A percentile compares a stretch with the other conserved stretches of the same genome.
Evolutionary conservation across 2,113 vertebrate genomes (phyloP).

Genomic region (Corythornis madagascariensis): DNA sequence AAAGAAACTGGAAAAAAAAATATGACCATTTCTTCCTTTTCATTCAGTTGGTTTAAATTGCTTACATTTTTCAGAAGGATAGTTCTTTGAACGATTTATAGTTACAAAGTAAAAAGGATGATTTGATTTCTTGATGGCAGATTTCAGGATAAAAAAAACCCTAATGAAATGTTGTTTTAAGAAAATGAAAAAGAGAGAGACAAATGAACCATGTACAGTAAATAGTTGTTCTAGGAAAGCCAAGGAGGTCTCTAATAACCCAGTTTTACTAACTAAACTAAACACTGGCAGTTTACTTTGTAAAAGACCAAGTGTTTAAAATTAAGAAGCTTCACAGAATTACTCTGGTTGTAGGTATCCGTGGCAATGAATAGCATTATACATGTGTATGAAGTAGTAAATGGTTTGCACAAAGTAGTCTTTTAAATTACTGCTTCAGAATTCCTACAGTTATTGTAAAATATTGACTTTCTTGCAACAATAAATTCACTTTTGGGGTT

Average conservation of each 20-base stretch:
- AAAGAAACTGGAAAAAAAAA: not conserved
- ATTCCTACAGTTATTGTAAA: constrained; percentile 69
- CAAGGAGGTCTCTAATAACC: constrained; percentile 52
- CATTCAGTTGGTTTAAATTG: not conserved
- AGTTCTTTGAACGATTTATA: not conserved
- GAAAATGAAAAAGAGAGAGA: constrained; percentile 32
- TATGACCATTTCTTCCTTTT: not conserved
- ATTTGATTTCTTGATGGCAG: not conserved
- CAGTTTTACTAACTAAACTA: constrained; percentile 45
- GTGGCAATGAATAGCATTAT: constrained; percentile 46
- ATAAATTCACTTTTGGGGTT: constrained; percentile 69
- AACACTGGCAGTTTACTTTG: constrained; percentile 32
- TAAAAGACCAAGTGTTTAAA: constrained; percentile 41
- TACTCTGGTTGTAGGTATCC: constrained; percentile 27
- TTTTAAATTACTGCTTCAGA: constrained; percentile 69
- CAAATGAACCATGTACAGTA: constrained; percentile 4
- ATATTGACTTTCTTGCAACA: constrained; percentile 73
- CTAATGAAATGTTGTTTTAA: constrained; percentile 46
- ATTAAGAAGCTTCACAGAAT: constrained; percentile 9
- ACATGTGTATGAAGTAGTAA: constrained; percentile 50
- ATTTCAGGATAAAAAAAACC: not conserved
- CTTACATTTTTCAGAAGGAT: not conserved
- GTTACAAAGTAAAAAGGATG: not conserved
- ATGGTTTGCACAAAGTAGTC: constrained; percentile 47
- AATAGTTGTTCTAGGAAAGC: constrained; percentile 32